Evolutionary conservation across 2,888 invertebrate genomes (phyloP).

Genomic region (Esperia sulphurella): DNA sequence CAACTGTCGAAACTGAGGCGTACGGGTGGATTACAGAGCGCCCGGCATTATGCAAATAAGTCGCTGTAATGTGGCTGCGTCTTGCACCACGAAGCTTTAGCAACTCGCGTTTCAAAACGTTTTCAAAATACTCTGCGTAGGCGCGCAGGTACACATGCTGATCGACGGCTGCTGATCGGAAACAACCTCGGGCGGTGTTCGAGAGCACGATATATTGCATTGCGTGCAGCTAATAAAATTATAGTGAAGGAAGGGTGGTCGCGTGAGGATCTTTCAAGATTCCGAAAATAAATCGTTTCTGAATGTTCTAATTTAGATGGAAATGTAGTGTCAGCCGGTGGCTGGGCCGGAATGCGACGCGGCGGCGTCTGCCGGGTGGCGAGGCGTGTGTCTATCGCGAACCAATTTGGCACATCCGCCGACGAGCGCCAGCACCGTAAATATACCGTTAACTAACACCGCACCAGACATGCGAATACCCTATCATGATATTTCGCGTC

Average conservation of each 20-base stretch:
- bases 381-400: slow-evolving; percentile 56
- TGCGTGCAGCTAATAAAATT: slow-evolving; percentile 36
- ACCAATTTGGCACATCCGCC: slow-evolving; percentile 78
- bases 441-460: slow-evolving; percentile 50
- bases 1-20: slow-evolving; percentile 54
- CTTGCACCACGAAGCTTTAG: slow-evolving; percentile 73
- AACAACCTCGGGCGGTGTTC: slow-evolving; percentile 35
- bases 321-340: slow-evolving; percentile 52
- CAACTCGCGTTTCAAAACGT: slow-evolving; percentile 71
- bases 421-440: slow-evolving; percentile 62
- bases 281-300: slow-evolving; percentile 37
- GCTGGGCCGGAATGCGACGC: slow-evolving; percentile 69
- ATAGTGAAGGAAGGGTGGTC: slow-evolving; percentile 22
- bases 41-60: slow-evolving; percentile 72
- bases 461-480: slow-evolving; percentile 26
- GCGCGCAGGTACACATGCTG: slow-evolving; percentile 43
- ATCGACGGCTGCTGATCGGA: slow-evolving; percentile 38
- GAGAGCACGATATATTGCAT: slow-evolving; percentile 27
- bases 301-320: slow-evolving; percentile 44
- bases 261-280: slow-evolving; percentile 25
- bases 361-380: slow-evolving; percentile 71
- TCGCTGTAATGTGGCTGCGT: slow-evolving; percentile 61
- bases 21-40: slow-evolving; percentile 54
- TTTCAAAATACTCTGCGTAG: slow-evolving; percentile 66
- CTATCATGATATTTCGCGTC: slow-evolving; percentile 32